Base-by-base conservation (phyloP, 1,140 invertebrate genomes). In the Neuroterus valhalla region DNA sequence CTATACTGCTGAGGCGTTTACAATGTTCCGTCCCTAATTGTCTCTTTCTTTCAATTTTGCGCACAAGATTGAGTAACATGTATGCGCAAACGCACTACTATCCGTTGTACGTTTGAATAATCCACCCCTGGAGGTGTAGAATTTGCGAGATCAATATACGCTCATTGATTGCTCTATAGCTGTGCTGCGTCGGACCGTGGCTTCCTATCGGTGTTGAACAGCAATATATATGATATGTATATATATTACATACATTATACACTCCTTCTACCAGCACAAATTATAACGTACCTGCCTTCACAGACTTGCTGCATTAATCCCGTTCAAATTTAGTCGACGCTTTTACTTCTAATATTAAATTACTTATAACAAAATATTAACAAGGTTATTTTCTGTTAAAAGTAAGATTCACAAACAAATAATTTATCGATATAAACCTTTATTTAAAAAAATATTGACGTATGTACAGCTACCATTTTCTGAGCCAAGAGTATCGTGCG, bases 111-210 rank as follows among this genome's bases (percentile, higher is more conserved):
- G 45, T 52, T 70, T 26, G 26, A 72, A 70, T 74, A 69, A 76
- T 80, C 73, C 84, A 80, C 77, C 80, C 79, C 79, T 82, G 81
- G 68, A 74, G 75, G 75, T 81, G 81, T 75, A 77, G 77, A 84
- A 80, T 79, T 70, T 55, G 70, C 66, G 73, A 83, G 83, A 84
- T 85, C 84, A 85, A 85, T 85, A 85, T 85, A 75, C 80, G 76
- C 67, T 82, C 84, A 85, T 85, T 82, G 83, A 85, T 85, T 85
- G 75, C 71, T 79, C 75, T 77, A 75, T 82, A 72, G 75, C 80
- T 79, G 71, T 76, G 78, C 77, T 81, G 80, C 79, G 68, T 68
- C 55, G 66, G 73, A 52, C 42, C 68, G 42, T 38, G 42, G 44
- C 43, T 46, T 46, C 3, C 10, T 38, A 44, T 55, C 52, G 11